Evolutionary conservation across 2,888 invertebrate genomes (phyloP), one percentile per base, ranked within the genome.

Genomic region (Drosophila borborema): DNA sequence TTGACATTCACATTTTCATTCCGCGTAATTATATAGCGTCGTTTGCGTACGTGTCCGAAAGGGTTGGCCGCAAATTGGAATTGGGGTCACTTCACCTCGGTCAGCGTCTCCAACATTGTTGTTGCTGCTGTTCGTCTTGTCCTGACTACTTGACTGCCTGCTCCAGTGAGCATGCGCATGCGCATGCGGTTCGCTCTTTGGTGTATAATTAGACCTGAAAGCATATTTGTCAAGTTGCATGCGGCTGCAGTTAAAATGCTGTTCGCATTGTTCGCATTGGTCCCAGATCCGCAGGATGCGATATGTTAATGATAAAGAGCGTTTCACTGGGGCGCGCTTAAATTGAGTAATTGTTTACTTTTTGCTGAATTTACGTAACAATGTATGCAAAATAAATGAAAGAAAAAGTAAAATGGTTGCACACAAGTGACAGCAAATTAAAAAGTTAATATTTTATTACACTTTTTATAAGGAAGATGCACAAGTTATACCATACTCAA

Each of bases 181-280:
- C 80, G 70, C 28, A 48, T 60, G 54, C 77, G 75, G 80, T 58
- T 63, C 46, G 70, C 70, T 67, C 53, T 71, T 66, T 76, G 62
- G 63, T 77, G 69, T 86, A 86, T 90, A 86, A 86, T 86, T 88
- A 90, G 81, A 77, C 59, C 81, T 74, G 89, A 86, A 88, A 88
- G 90, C 81, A 76, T 81, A 86, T 86, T 86, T 86, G 86, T 86
- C 89, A 90, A 88, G 89, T 88, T 79, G 72, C 76, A 72, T 76
- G 82, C 64, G 62, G 60, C 53, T 68, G 64, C 65, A 67, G 23
- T 46, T 71, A 49, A 70, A 69, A 64, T 73, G 65, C 43, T 36
- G 43, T 38, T 38, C 65, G 60, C 65, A 51, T 65, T 51, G 56
- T 46, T 48, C 36, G 59, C 55, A 70, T 71, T 59, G 68, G 53